Evolutionary conservation across 2,113 vertebrate genomes (phyloP), one percentile per base, ranked within the genome.

Genomic region (Sakesphorus luctuosus): DNA sequence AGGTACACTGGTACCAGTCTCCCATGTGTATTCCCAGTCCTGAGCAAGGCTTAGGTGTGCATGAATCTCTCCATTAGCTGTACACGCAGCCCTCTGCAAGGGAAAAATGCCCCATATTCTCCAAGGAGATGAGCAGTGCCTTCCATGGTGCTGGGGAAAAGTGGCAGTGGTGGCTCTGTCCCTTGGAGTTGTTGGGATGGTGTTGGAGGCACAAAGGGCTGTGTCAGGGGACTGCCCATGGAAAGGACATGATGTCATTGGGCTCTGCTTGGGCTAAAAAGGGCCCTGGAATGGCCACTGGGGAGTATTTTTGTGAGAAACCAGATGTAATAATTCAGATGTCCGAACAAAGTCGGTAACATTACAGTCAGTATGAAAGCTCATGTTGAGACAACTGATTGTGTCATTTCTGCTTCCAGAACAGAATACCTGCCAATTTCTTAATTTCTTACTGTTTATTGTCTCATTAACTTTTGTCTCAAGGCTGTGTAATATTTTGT

Each of bases 191-290:
- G 26, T 9, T 44, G 55, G 40, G 13, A 15, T 10, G 13, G 8
- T 26, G 18, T 10, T 2, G 4, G 24, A 17, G 33, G 33, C 11
- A 4, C 0, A 3, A 13, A 18, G 14, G 11, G n/a, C n/a, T 52
- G 21, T 1, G 0, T 1, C 1, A 6, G 21, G 15, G n/a, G n/a
- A 21, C 23, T 61, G 63, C 50, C 28, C 7, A 0, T 33, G 50
- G 6, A 4, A 25, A n/a, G 35, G 11, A 3, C 4, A 0, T 3
- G 5, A 38, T 46, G 58, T 33, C 0, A 0, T 8, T 87, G 58
- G 50, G 31, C 35, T 69, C 33, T 71, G 50, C 15, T 25, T 38
- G 35, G 35, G 33, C 31, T 73, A 44, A 33, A 26, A 10, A 21
- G 11, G 59, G 10, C 46, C 1, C 0, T 46, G 61, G 15, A 5